phyloP scores from a whole-genome alignment of 2,113 vertebrate genomes.

The Deroptyus accipitrinus region DNA sequence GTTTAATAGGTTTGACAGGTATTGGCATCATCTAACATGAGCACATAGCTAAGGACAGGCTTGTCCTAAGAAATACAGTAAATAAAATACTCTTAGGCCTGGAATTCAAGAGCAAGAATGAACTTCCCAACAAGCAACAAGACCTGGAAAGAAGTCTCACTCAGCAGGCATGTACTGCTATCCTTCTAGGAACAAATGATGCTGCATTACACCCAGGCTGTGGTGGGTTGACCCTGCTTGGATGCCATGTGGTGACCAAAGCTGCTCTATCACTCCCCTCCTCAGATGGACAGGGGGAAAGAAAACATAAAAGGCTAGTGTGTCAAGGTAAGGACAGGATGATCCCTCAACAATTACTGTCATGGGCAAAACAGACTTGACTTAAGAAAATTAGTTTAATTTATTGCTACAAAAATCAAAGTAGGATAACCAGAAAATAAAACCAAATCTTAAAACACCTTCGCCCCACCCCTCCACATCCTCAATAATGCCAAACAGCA shows the following conservation, averaged over 20 bases:
- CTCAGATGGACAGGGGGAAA: neutral
- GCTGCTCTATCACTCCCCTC: neutral
- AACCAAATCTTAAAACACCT: neutral
- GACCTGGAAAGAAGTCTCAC: neutral
- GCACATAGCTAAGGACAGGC: neutral
- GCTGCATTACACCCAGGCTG: neutral
- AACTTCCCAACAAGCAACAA: neutral
- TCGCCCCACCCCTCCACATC: neutral
- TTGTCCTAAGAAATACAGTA: neutral
- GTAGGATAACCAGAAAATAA: neutral
- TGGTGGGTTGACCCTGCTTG: neutral
- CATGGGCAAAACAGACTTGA: neutral
- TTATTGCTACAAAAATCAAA: neutral
- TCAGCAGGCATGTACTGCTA: neutral
- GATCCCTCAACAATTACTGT: neutral
- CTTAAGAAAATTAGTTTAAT: neutral
- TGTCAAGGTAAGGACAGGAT: neutral
- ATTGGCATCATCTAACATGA: neutral
- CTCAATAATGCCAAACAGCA: neutral
- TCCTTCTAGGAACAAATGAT: neutral
- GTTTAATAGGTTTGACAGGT: neutral
- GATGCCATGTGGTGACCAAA: neutral
- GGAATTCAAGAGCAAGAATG: neutral
- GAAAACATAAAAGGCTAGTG: neutral
- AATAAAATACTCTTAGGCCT: neutral